These are phyloP conservation scores for Calcarius lapponicus DNA, from an alignment of 2,797 vertebrate genomes.

Conservation along the genomic window DNA sequence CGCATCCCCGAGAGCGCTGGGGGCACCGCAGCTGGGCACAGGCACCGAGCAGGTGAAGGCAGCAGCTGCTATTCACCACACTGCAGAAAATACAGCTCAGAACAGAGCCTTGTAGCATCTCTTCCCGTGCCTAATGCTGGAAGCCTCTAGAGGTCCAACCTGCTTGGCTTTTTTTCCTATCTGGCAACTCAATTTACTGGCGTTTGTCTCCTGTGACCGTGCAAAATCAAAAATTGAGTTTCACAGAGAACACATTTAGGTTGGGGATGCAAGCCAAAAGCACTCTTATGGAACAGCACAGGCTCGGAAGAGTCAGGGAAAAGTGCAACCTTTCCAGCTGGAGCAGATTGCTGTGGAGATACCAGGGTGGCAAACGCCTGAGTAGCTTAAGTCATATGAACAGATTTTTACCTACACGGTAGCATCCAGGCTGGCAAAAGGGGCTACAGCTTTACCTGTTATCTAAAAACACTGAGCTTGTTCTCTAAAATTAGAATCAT, in stretches of 20 bases:
- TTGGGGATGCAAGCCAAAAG: not conserved
- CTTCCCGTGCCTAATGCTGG: not conserved
- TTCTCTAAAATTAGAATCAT: not conserved
- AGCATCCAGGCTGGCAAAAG: not conserved
- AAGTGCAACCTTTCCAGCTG: not conserved
- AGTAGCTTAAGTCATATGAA: not conserved
- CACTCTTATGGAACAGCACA: not conserved
- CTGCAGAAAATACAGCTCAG: not conserved
- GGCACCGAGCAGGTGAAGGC: not conserved
- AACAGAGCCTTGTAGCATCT: not conserved
- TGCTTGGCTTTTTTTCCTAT: not conserved
- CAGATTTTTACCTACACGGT: not conserved
- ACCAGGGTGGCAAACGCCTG: not conserved
- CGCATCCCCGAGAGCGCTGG: not conserved
- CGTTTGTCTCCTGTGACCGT: not conserved
- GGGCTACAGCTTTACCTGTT: not conserved
- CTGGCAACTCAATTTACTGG: not conserved
- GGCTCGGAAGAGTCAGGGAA: not conserved
- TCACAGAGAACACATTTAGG: not conserved
- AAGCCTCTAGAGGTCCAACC: not conserved
- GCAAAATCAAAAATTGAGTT: not conserved
- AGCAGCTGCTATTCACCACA: not conserved
- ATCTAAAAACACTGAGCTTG: not conserved
- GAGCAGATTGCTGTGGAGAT: slow-evolving; percentile 13
- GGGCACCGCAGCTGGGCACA: accelerated